A percentile compares a stretch with the other conserved stretches of the same genome.
Conservation (phyloP, 2,888 invertebrate species). For the Drosophila putrida region DNA sequence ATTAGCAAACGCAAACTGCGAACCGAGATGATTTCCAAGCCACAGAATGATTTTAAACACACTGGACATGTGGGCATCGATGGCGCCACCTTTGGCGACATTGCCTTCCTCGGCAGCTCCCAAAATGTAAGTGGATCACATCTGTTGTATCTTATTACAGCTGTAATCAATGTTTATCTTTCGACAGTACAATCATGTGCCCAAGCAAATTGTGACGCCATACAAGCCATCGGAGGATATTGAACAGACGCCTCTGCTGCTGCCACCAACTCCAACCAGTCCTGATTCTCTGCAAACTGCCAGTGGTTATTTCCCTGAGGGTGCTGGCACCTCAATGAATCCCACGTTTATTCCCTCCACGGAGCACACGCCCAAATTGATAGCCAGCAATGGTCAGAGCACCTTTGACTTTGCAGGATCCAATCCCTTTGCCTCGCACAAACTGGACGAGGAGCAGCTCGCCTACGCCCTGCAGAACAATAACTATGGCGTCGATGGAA, state of each 20-base stretch:
- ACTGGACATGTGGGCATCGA: constrained; percentile 98
- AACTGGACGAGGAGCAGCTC: constrained; percentile 60
- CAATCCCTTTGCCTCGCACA: constrained; percentile 83
- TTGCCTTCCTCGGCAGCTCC: constrained; percentile 87
- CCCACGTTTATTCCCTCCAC: constrained; percentile 85
- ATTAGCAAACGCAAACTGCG: constrained; percentile 90
- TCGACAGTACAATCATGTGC: constrained; percentile 90
- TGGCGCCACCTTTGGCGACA: constrained; percentile 98
- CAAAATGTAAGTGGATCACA: constrained; percentile 82
- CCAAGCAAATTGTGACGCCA: constrained; percentile 94
- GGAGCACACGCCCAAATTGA: constrained; percentile 84
- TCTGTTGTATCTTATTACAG: neutral
- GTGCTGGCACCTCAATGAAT: constrained; percentile 83
- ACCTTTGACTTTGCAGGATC: constrained; percentile 83
- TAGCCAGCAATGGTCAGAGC: constrained; percentile 78
- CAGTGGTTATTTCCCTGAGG: constrained; percentile 85
- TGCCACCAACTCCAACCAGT: constrained; percentile 86
- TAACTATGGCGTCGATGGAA: constrained; percentile 82
- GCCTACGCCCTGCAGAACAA: constrained; percentile 83
- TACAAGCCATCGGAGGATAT: constrained; percentile 95
- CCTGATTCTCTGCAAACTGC: constrained; percentile 85
- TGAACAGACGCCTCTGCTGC: constrained; percentile 89
- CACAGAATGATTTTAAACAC: constrained; percentile 98
- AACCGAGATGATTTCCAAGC: constrained; percentile 97
- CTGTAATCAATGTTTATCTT: too few relatives aligned